These are phyloP conservation scores for Telmatherina bonti DNA, from an alignment of 2,797 vertebrate genomes.

Conservation along the genomic window DNA sequence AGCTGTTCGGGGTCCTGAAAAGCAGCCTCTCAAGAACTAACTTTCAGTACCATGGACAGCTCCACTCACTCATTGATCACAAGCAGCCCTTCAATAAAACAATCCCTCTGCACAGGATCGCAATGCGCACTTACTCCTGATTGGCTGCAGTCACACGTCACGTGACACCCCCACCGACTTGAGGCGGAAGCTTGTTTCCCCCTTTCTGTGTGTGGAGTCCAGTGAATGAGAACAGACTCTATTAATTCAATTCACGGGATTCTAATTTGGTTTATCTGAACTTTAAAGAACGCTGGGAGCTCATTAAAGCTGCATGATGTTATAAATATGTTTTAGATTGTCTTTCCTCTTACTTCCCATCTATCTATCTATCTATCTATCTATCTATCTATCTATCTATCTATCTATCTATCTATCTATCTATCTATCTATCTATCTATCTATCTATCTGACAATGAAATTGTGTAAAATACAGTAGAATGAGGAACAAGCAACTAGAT, in stretches of 20 bases:
- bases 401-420: slow-evolving; percentile 44
- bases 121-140: slow-evolving; percentile 82
- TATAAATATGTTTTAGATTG: background rate
- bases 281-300: background rate
- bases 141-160: slow-evolving; percentile 59
- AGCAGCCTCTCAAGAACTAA: slow-evolving; percentile 36
- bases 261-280: background rate
- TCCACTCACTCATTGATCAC: slow-evolving; percentile 69
- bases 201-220: slow-evolving; percentile 15
- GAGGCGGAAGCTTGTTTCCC: slow-evolving; percentile 36
- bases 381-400: slow-evolving; percentile 32
- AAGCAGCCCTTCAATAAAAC: slow-evolving; percentile 70
- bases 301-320: background rate
- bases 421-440: slow-evolving; percentile 48
- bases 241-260: slow-evolving; percentile 20
- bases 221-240: slow-evolving; percentile 55
- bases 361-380: slow-evolving; percentile 15
- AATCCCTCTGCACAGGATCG: slow-evolving; percentile 77
- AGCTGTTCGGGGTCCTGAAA: slow-evolving; percentile 45
- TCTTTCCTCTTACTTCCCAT: background rate
- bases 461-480: too few relatives aligned
- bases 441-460: slow-evolving; percentile 45
- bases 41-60: slow-evolving; percentile 59
- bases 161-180: slow-evolving; percentile 55
- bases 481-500: too few relatives aligned